Evolutionary conservation across 2,113 vertebrate species (phyloP).

Genomic region (Procavia capensis): DNA sequence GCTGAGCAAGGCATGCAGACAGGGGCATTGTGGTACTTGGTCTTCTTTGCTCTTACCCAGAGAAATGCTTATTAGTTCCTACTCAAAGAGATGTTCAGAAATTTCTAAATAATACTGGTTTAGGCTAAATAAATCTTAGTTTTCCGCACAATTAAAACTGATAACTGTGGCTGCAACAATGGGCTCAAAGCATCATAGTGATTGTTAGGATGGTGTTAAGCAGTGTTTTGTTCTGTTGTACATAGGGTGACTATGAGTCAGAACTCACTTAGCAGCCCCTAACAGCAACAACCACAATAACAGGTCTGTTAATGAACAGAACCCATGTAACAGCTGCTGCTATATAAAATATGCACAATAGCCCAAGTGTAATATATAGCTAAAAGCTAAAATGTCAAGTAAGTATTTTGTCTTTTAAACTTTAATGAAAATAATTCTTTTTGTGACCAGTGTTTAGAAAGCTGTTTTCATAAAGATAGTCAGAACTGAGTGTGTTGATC

Average conservation of each 20-base stretch:
- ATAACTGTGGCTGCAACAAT: no score
- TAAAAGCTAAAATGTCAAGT: background rate
- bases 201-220: no score
- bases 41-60: background rate
- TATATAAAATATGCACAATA: conserved; percentile 34
- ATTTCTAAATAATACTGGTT: background rate
- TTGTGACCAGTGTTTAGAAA: conserved; percentile 4
- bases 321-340: conserved; percentile 8
- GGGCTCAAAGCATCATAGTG: no score
- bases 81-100: background rate
- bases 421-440: conserved; percentile 7
- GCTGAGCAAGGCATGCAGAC: background rate
- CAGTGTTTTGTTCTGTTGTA: no score
- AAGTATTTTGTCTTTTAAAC: conserved; percentile 39
- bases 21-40: background rate
- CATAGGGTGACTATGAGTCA: no score
- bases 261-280: no score
- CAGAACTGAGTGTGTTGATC: background rate
- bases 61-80: background rate
- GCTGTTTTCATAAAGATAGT: background rate
- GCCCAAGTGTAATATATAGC: conserved; percentile 43
- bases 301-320: no score
- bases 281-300: no score
- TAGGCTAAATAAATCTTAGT: background rate
- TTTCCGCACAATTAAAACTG: background rate